phyloP scores from a whole-genome alignment of 2,888 invertebrate species.

The Aproaerema taeniolella region DNA sequence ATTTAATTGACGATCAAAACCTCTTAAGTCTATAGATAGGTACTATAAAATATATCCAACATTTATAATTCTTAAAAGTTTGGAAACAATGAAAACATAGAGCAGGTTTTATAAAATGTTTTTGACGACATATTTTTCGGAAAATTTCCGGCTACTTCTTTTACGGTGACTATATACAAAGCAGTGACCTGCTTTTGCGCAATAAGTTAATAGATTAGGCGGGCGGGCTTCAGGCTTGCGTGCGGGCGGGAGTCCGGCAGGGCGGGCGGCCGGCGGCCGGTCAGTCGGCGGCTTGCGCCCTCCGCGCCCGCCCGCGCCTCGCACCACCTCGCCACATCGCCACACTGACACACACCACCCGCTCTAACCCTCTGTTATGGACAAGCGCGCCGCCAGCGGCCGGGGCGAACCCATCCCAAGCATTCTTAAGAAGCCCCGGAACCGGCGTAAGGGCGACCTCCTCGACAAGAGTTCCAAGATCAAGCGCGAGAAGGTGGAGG shows the following conservation, averaged over 20 bases:
- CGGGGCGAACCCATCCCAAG: conserved; percentile 68
- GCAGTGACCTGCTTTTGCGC: conserved; percentile 63
- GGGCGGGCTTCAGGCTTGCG: conserved; percentile 32
- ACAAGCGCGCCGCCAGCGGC: conserved; percentile 58
- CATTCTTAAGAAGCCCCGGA: conserved; percentile 66
- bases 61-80: no score
- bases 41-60: no score
- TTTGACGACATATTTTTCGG: no score
- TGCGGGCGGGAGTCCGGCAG: conserved; percentile 43
- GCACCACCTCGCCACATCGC: conserved; percentile 27
- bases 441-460: conserved; percentile 53
- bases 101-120: no score
- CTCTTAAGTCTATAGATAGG: no score
- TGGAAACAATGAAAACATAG: no score
- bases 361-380: conserved; percentile 56
- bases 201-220: conserved; percentile 51
- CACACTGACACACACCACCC: conserved; percentile 34
- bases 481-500: conserved; percentile 61
- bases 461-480: conserved; percentile 67
- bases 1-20: no score
- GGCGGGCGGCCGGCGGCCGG: conserved; percentile 31
- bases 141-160: no score
- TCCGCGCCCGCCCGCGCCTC: conserved; percentile 46
- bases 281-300: conserved; percentile 70
- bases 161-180: conserved; percentile 29